Conservation (phyloP, 2,113 vertebrate species). For the Tragelaphus imberbis region DNA sequence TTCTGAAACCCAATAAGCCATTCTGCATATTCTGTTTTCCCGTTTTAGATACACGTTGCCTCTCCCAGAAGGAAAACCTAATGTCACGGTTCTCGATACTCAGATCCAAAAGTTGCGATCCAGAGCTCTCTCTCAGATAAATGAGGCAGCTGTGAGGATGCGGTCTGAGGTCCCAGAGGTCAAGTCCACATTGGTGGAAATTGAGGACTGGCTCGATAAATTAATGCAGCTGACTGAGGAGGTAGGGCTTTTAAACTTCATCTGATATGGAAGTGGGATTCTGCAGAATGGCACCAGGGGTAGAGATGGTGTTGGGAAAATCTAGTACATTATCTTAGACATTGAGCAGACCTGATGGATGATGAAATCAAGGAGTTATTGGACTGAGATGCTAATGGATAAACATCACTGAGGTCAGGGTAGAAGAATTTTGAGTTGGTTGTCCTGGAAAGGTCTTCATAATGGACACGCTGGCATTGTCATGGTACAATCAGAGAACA, state of each 20-base stretch:
- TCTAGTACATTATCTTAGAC: neutral
- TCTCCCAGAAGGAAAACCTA: slow-evolving; percentile 84
- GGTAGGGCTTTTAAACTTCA: slow-evolving; percentile 73
- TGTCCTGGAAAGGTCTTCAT: neutral
- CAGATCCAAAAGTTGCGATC: slow-evolving; percentile 91
- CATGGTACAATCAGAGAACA: neutral
- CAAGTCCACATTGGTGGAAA: slow-evolving; percentile 84
- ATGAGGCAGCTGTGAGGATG: slow-evolving; percentile 83
- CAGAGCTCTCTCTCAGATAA: slow-evolving; percentile 80
- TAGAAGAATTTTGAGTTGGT: neutral
- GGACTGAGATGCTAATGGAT: neutral
- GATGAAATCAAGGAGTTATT: neutral
- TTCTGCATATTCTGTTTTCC: neutral
- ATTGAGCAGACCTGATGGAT: neutral
- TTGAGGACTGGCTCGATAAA: slow-evolving; percentile 92
- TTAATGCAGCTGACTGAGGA: slow-evolving; percentile 90
- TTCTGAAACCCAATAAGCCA: neutral
- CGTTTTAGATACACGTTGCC: slow-evolving; percentile 83
- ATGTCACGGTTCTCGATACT: slow-evolving; percentile 92
- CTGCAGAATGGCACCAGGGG: neutral
- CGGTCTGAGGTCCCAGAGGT: slow-evolving; percentile 85
- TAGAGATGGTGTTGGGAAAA: neutral
- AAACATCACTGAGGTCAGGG: neutral
- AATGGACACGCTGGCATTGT: neutral
- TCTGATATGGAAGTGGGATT: neutral